Evolutionary conservation across 2,888 invertebrate genomes (phyloP).

Genomic region (Caenorhabditis angaria): DNA sequence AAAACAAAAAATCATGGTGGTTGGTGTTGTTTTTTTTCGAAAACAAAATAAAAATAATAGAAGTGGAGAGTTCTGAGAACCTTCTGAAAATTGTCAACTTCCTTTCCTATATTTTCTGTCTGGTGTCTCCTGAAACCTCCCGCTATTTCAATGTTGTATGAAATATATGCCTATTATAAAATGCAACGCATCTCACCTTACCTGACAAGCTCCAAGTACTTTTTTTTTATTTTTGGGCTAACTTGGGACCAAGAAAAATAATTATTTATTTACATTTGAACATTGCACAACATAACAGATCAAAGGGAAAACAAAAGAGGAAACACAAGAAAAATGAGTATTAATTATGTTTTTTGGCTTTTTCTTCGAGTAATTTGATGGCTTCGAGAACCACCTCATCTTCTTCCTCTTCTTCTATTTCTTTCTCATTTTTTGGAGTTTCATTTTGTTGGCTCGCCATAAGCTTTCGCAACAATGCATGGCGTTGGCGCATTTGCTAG

Average conservation of each 20-base stretch:
- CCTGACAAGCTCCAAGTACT: not conserved
- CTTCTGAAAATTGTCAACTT: conserved; percentile 6
- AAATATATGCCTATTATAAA: conserved; percentile 17
- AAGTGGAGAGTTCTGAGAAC: no score
- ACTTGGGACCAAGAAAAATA: not conserved
- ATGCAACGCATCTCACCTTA: conserved; percentile 41
- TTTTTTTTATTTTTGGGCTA: conserved; percentile 11
- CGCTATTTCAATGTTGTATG: conserved; percentile 5
- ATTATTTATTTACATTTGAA: not conserved
- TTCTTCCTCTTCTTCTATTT: conserved; percentile 12
- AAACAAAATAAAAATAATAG: not conserved
- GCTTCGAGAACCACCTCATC: conserved; percentile 37
- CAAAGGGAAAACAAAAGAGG: not conserved
- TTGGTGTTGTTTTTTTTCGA: not conserved
- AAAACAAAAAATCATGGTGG: not conserved
- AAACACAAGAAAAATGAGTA: no score
- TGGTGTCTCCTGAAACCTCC: conserved; percentile 9
- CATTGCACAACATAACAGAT: not conserved
- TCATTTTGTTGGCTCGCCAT: not conserved
- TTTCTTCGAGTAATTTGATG: conserved; percentile 29
- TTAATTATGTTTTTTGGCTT: conserved; percentile 2
- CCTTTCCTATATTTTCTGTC: no score
- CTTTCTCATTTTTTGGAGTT: not conserved
- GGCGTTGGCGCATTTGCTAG: not conserved
- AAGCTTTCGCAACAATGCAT: conserved; percentile 5